A percentile compares a stretch with the other conserved stretches of the same genome.
Evolutionary conservation across 2,113 vertebrate species (phyloP).

Genomic region (Perccottus glenii): DNA sequence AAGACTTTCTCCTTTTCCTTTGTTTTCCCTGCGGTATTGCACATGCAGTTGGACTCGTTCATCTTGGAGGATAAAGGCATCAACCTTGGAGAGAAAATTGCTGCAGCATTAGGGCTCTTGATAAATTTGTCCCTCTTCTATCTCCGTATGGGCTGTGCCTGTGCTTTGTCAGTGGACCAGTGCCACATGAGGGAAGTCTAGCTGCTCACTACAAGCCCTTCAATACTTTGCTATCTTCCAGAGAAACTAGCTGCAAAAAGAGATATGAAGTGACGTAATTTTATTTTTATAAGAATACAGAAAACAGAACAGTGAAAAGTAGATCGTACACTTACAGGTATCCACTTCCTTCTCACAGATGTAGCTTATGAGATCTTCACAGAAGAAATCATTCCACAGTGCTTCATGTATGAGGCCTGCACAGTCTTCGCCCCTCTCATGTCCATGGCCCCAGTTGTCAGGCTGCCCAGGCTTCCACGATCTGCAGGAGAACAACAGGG

Average conservation of each 20-base stretch:
- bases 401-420: constrained; percentile 86
- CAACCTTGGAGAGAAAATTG: constrained; percentile 26
- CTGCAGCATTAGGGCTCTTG: constrained; percentile 37
- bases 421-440: constrained; percentile 88
- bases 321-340: constrained; percentile 60
- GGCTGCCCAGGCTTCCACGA: constrained; percentile 94
- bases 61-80: constrained; percentile 47
- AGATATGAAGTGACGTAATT: neutral
- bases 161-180: constrained; percentile 37
- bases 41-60: constrained; percentile 60
- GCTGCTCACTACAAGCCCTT: constrained; percentile 57
- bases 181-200: constrained; percentile 50
- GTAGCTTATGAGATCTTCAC: constrained; percentile 88
- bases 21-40: constrained; percentile 64
- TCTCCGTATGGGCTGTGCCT: constrained; percentile 49
- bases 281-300: neutral
- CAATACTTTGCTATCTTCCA: constrained; percentile 49
- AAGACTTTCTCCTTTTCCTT: constrained; percentile 37
- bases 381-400: constrained; percentile 93
- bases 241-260: constrained; percentile 42
- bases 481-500: constrained; percentile 81
- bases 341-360: constrained; percentile 90
- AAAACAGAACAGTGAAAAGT: neutral
- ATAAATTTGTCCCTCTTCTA: constrained; percentile 52
- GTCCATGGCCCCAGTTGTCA: constrained; percentile 89